Evolutionary conservation across 2,888 invertebrate genomes (phyloP).

Genomic region (Clanis bilineata): DNA sequence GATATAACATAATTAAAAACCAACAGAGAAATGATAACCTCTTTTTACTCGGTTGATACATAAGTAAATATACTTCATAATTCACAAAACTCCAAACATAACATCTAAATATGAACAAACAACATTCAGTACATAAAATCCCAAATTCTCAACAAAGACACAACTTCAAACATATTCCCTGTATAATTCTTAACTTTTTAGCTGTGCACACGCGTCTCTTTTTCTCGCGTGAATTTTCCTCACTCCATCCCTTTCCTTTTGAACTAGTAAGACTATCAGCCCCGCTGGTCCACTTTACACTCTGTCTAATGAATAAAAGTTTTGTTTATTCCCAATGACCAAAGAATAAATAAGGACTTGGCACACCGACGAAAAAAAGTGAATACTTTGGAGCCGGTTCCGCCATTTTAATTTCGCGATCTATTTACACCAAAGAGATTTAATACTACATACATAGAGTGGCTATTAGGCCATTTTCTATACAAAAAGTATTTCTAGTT

Average conservation of each 20-base stretch:
- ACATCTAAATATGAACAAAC: neutral
- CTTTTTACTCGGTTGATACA: neutral
- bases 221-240: neutral
- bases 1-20: too few relatives aligned
- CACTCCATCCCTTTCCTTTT: conserved; percentile 23
- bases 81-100: neutral
- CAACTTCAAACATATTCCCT: conserved; percentile 5
- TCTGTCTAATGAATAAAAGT: conserved; percentile 39
- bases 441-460: too few relatives aligned
- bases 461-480: too few relatives aligned
- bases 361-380: too few relatives aligned
- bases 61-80: neutral
- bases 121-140: neutral
- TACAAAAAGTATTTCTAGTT: too few relatives aligned
- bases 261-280: conserved; percentile 25
- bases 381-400: too few relatives aligned
- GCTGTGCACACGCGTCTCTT: conserved; percentile 21
- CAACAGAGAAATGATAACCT: too few relatives aligned
- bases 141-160: neutral
- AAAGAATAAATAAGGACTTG: too few relatives aligned
- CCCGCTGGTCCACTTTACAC: conserved; percentile 40
- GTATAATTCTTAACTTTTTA: conserved; percentile 32
- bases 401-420: too few relatives aligned
- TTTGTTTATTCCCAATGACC: conserved; percentile 43
- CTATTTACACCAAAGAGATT: too few relatives aligned